Base-by-base conservation (phyloP, 2,888 invertebrate genomes). In the Drosophila kuntzei region DNA sequence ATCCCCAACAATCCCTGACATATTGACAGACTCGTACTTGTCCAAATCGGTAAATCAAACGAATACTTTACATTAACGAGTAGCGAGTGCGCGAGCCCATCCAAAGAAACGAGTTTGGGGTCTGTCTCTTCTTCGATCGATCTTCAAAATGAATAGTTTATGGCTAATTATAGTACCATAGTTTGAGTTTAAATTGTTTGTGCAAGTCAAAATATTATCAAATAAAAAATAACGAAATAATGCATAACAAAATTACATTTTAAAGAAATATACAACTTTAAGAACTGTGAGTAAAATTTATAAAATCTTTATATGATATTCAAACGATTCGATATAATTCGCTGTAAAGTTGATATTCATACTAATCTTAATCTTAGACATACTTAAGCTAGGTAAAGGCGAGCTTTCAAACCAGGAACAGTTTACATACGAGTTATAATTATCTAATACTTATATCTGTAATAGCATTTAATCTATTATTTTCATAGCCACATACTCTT, bases 271-370 rank as follows among this genome's bases (percentile, higher is more conserved):
- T 64, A 64, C 32, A 59, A 47, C n/a, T 51, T 63, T 68, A 63
- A 75, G 74, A 72, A 79, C 83, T 88, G 83, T 84, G 86, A 84
- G 71, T 79, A 68, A 77, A 71, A 66, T 72, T 69, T 57, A 76
- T 18, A 64, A 57, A 63, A 62, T 62, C 37, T 50, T 25, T 44
- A 34, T 32, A 74, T 71, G 79, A 84, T 71, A 87, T 73, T 80
- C 54, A 16, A 55, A 43, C 55, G 44, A 55, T 55, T 55, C 36
- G 34, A 68, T 71, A 29, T 79, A 57, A 66, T 74, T 70, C 65
- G 58, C 39, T 53, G 57, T 78, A 65, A 73, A 60, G 47, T 65
- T 64, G 58, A 74, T 63, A 77, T 75, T 69, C 72, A 36, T 49
- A 32, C 7, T 60, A 57, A 54, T 36, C 43, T 71, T 47, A 34